Conservation (phyloP, 2,113 vertebrate genomes). For the Hyla sarda region DNA sequence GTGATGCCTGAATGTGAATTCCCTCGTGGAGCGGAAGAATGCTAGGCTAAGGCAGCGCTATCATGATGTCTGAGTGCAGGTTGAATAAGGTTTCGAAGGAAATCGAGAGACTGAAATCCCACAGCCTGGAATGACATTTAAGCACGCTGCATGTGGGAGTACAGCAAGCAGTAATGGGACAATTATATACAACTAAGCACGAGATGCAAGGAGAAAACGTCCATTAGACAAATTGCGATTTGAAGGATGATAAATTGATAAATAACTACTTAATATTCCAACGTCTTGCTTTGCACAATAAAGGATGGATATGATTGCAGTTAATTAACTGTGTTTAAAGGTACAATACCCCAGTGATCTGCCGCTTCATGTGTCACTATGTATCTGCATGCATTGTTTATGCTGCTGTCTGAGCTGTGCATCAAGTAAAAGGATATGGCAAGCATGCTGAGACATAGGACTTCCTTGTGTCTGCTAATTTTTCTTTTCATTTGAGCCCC, state of each 20-base stretch:
- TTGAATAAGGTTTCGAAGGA: constrained; percentile 70
- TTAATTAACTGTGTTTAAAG: constrained; percentile 27
- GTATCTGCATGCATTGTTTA: not conserved
- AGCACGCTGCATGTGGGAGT: constrained; percentile 85
- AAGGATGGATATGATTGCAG: constrained; percentile 8
- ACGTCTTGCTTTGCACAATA: not conserved
- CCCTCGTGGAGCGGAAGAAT: constrained; percentile 68
- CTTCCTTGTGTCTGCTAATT: not conserved
- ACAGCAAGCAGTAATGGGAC: constrained; percentile 82
- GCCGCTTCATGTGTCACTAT: not conserved
- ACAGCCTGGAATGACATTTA: constrained; percentile 89
- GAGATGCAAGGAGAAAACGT: not conserved
- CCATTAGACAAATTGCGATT: constrained; percentile 1
- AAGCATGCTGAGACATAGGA: not conserved
- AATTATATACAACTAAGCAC: constrained; percentile 81
- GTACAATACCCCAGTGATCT: constrained; percentile 17
- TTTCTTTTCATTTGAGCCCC: not conserved
- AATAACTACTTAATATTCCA: constrained; percentile 16
- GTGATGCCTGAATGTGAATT: constrained; percentile 85
- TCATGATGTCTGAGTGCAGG: constrained; percentile 80
- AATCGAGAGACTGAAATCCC: constrained; percentile 71
- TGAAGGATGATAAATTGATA: constrained; percentile 31
- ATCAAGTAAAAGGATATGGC: not conserved
- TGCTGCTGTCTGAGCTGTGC: not conserved
- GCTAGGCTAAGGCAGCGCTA: constrained; percentile 71